phyloP scores from a whole-genome alignment of 2,888 invertebrate genomes.

The Nasonia oneida region DNA sequence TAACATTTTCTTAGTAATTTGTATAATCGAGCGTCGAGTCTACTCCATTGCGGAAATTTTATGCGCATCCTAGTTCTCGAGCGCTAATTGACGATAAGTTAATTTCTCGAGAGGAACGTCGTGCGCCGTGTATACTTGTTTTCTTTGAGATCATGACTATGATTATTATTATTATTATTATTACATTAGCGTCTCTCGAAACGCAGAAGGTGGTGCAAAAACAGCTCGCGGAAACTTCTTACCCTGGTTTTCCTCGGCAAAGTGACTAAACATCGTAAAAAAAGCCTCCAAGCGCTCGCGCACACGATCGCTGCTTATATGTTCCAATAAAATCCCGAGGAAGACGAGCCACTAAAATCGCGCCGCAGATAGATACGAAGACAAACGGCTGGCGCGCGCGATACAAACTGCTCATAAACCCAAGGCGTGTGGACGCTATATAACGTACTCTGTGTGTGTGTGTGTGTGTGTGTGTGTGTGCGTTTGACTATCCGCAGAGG shows the following conservation, averaged over 20 bases:
- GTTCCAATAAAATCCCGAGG: neutral
- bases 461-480: neutral
- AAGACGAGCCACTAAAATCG: conserved; percentile 5
- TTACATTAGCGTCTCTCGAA: neutral
- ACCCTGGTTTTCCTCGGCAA: neutral
- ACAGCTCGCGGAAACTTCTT: neutral
- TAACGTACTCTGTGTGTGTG: neutral
- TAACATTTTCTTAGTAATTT: conserved; percentile 5
- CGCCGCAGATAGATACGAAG: neutral
- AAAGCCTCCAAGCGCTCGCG: neutral
- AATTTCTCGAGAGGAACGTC: neutral
- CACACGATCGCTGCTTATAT: neutral
- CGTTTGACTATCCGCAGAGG: neutral
- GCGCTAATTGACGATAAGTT: neutral
- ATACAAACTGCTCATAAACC: conserved; percentile 6
- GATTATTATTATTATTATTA: neutral
- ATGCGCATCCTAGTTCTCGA: neutral
- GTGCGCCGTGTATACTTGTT: no score
- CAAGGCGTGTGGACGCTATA: neutral
- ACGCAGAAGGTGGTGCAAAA: neutral
- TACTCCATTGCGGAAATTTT: neutral
- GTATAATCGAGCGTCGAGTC: neutral
- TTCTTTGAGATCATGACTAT: no score
- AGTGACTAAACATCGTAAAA: neutral
- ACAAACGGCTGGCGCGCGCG: neutral